phyloP scores from a whole-genome alignment of 2,797 vertebrate species.

The Podarcis lilfordi region DNA sequence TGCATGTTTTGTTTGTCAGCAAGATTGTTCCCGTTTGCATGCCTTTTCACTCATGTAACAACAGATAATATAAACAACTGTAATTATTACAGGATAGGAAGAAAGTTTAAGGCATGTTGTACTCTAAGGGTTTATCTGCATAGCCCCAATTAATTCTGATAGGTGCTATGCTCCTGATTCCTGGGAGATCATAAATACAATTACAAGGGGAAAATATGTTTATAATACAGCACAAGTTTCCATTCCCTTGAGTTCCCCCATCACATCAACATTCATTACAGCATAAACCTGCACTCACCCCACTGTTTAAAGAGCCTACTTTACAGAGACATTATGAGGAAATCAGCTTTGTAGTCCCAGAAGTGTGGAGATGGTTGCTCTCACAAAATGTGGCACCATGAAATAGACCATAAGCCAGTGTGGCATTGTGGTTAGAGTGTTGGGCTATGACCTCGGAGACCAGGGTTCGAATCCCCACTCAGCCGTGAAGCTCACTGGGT shows the following conservation, averaged over 20 bases:
- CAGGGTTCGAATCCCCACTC: too few species aligned
- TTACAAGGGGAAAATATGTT: slow-evolving; percentile 7
- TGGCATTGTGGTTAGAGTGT: too few species aligned
- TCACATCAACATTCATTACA: background rate
- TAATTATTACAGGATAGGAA: slow-evolving; percentile 29
- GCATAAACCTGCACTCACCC: background rate
- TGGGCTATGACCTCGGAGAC: too few species aligned
- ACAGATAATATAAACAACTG: slow-evolving; percentile 32
- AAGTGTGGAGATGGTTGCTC: background rate
- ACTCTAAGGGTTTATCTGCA: slow-evolving; percentile 33
- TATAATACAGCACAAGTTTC: slow-evolving; percentile 23
- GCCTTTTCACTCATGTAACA: slow-evolving; percentile 33
- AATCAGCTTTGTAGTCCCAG: background rate
- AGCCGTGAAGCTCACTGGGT: too few species aligned
- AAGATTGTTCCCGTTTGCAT: slow-evolving; percentile 48
- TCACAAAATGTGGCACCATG: background rate
- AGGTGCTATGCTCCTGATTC: slow-evolving; percentile 17
- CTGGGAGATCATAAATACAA: slow-evolving; percentile 36
- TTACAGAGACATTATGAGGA: background rate
- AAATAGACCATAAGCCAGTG: background rate
- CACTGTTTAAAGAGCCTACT: background rate
- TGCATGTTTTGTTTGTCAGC: background rate
- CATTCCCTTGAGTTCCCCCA: background rate
- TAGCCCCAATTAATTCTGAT: slow-evolving; percentile 45
- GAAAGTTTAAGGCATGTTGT: background rate